Percentiles rank a stretch among this genome's conserved stretches.
These are phyloP conservation scores for Panagrolaimus sp. DNA, from an alignment of 1,140 invertebrate species.

Conservation along the genomic window DNA sequence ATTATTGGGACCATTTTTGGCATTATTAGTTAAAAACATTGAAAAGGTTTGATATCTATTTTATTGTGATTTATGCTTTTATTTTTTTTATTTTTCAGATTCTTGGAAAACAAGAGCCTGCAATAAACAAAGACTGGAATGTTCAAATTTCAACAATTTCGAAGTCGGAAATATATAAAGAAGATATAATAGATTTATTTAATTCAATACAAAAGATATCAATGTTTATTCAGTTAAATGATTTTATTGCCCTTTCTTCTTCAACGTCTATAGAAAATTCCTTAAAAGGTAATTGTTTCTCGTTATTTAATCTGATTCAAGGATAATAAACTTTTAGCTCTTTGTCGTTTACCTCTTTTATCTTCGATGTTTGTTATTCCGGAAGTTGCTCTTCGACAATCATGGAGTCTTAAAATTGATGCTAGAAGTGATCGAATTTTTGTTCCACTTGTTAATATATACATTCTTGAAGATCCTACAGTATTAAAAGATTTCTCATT, in stretches of 20 bases:
- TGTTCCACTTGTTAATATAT: slow-evolving; percentile 7
- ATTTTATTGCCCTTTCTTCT: background rate
- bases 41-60: background rate
- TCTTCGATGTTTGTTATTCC: slow-evolving; percentile 10
- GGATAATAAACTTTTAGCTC: background rate
- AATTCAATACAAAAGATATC: slow-evolving; percentile 2
- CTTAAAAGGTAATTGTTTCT: background rate
- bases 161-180: background rate
- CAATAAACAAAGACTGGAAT: background rate
- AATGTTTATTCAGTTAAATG: background rate
- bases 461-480: slow-evolving; percentile 9
- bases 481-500: background rate
- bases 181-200: background rate
- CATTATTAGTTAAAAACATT: background rate
- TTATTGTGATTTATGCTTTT: no score
- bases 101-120: background rate
- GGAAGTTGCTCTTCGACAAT: slow-evolving; percentile 4
- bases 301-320: no score
- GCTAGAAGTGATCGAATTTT: slow-evolving; percentile 2
- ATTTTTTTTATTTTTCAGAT: background rate
- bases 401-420: slow-evolving; percentile 11
- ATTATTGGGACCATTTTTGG: background rate
- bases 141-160: background rate
- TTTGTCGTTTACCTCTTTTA: background rate
- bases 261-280: background rate